These are phyloP conservation scores for Acanthurus tractus DNA, from an alignment of 2,797 vertebrate species.

Conservation along the genomic window DNA sequence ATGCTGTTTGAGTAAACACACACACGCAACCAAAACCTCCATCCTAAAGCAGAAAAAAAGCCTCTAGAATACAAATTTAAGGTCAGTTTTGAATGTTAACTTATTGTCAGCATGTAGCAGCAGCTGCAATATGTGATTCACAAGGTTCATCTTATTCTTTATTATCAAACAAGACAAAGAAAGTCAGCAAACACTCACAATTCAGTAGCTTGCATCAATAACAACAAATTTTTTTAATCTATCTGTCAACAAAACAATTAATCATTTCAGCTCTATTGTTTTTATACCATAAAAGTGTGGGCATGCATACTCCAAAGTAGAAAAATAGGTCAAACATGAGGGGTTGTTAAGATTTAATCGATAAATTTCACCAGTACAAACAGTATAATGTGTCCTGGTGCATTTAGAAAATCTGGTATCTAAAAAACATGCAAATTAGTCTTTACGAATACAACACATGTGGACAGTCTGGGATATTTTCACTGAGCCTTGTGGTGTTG, in stretches of 20 bases:
- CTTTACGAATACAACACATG: not conserved
- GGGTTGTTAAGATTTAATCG: not conserved
- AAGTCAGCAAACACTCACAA: not conserved
- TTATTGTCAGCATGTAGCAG: not conserved
- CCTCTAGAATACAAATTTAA: not conserved
- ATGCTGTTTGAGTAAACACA: not conserved
- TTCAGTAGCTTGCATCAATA: not conserved
- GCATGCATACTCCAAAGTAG: not conserved
- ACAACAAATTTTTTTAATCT: not conserved
- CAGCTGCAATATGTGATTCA: conserved; percentile 22
- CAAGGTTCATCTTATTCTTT: conserved; percentile 65
- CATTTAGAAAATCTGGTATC: not conserved
- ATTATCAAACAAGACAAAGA: not conserved
- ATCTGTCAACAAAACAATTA: not conserved
- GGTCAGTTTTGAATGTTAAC: not conserved
- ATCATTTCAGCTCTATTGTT: not conserved
- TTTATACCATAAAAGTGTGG: not conserved
- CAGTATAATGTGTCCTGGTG: not conserved
- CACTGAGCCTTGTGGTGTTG: conserved; percentile 46
- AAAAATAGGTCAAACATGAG: conserved; percentile 6
- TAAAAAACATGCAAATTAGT: conserved; percentile 5
- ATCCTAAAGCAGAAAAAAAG: not conserved
- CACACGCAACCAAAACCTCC: not conserved
- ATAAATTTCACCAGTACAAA: conserved; percentile 4
- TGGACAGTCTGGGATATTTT: conserved; percentile 55